A percentile compares a stretch with the other conserved stretches of the same genome.
phyloP scores from a whole-genome alignment of 2,888 invertebrate species.

The Dynastes maya region DNA sequence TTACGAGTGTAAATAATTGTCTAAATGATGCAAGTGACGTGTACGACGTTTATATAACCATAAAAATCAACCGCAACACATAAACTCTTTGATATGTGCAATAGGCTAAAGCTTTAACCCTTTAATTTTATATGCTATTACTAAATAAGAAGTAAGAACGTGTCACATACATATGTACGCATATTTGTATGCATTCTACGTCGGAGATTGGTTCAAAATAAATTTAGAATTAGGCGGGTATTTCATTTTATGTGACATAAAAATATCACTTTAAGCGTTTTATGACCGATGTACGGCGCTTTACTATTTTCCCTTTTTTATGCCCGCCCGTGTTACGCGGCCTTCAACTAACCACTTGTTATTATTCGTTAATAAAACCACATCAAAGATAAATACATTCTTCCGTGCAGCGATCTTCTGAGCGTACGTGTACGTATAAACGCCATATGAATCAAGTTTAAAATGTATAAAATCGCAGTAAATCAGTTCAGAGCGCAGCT shows the following conservation, averaged over 20 bases:
- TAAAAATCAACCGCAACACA: not conserved
- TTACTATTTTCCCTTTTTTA: slow-evolving; percentile 22
- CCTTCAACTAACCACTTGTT: slow-evolving; percentile 20
- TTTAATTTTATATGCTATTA: slow-evolving; percentile 12
- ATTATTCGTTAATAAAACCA: slow-evolving; percentile 29
- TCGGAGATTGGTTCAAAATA: slow-evolving; percentile 10
- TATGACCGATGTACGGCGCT: slow-evolving; percentile 13
- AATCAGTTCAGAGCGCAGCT: not conserved
- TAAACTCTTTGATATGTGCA: slow-evolving; percentile 6
- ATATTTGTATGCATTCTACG: not conserved
- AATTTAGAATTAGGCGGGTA: slow-evolving; percentile 7
- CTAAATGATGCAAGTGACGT: not conserved
- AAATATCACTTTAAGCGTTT: slow-evolving; percentile 32
- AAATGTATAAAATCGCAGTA: slow-evolving; percentile 11
- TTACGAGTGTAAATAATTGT: too few species aligned
- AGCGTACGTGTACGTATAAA: not conserved
- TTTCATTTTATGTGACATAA: slow-evolving; percentile 29
- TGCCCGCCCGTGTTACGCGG: not conserved
- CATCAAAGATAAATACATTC: slow-evolving; percentile 38
- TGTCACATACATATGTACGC: not conserved
- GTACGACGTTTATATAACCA: not conserved
- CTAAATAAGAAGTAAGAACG: slow-evolving; percentile 8
- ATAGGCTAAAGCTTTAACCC: not conserved
- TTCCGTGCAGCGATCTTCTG: slow-evolving; percentile 3
- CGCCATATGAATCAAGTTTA: slow-evolving; percentile 25